Base-by-base conservation (phyloP, 2,113 vertebrate genomes). In the Colaptes auratus region DNA sequence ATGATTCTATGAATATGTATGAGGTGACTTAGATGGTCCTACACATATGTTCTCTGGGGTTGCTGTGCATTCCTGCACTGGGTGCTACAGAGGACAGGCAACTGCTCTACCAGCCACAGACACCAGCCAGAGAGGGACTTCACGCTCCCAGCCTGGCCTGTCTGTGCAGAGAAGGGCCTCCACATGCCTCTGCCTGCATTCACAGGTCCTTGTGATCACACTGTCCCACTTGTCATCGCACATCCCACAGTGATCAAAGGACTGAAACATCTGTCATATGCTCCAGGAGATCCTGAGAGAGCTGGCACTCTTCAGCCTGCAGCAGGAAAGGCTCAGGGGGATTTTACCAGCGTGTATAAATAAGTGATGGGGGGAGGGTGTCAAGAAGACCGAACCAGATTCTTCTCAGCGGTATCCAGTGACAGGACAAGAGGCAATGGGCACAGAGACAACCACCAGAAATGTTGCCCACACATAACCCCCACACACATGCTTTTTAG, bases 181-280 rank as follows among this genome's bases (percentile, higher is more conserved):
- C 75, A 80, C 46, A 61, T 36, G 52, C 27, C 48, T 82, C 58
- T 75, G 20, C 33, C 52, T 70, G 82, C 64, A 90, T 81, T 85
- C 82, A 66, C n/a, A 81, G 63, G 15, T 89, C 24, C 67, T 70
- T 12, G 27, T 78, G 50, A 91, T 82, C 63, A 31, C 88, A 27
- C 56, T 83, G 82, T 79, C 48, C 73, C 80, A 66, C 69, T 74
- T 84, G 74, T 52, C 61, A 75, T 87, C 85, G 87, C 90, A 89
- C 85, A 75, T 78, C 74, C 59, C 82, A 79, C 66, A n/a, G 27
- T 60, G 58, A 85, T 93, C 79, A 69, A 89, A 72, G 71, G 55
- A 79, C 44, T 85, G 28, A 21, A 93, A 63, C 50, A 87, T 61
- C 63, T 89, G 55, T 50, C 74, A 72, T 46, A 53, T 60, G 36